phyloP scores from a whole-genome alignment of 2,888 invertebrate genomes.

The Trachelus troglodyta region DNA sequence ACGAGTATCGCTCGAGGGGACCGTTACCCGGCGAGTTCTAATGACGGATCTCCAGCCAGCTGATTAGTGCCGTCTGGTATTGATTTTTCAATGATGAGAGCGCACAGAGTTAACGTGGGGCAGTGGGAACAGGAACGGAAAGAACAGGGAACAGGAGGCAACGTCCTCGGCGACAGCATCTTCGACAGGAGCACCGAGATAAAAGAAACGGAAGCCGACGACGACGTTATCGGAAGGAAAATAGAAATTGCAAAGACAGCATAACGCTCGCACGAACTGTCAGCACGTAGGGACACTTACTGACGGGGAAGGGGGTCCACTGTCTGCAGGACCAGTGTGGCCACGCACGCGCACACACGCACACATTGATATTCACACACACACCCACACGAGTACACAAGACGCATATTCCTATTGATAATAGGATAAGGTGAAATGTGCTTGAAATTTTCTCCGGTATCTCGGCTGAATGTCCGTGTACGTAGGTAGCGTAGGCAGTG shows the following conservation, averaged over 20 bases:
- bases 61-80: constrained; percentile 64
- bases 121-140: background rate
- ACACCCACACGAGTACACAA: constrained; percentile 10
- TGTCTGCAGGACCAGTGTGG: constrained; percentile 27
- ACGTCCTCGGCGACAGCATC: background rate
- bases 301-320: constrained; percentile 33
- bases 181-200: constrained; percentile 1
- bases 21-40: constrained; percentile 42
- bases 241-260: background rate
- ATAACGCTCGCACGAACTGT: background rate
- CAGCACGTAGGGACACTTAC: constrained; percentile 28
- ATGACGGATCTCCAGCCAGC: constrained; percentile 59
- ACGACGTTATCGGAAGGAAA: background rate
- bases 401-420: background rate
- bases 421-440: background rate
- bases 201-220: background rate
- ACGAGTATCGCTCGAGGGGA: constrained; percentile 5
- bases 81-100: constrained; percentile 61
- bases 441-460: background rate
- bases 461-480: background rate
- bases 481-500: background rate
- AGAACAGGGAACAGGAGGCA: constrained; percentile 17
- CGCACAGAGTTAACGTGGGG: constrained; percentile 18
- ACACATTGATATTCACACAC: constrained; percentile 17
- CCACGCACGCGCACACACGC: constrained; percentile 38